Evolutionary conservation across 2,797 vertebrate species (phyloP).

Genomic region (Sebastes wilsoni): DNA sequence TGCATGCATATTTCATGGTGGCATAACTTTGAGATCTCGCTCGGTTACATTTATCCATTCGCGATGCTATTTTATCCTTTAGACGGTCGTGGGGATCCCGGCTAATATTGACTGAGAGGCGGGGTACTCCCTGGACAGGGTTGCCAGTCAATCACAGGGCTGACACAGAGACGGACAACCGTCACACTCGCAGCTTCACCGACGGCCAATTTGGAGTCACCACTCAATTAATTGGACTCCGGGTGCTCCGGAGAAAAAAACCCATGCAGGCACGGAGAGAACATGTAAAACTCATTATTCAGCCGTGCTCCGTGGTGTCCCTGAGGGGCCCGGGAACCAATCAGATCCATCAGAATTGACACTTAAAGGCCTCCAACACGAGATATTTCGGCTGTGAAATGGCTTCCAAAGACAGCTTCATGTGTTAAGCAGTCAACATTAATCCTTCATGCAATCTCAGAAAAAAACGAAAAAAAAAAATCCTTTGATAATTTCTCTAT

Average conservation of each 20-base stretch:
- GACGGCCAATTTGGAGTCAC: not conserved
- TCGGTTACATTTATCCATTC: slow-evolving; percentile 46
- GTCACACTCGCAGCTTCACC: not conserved
- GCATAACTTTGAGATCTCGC: slow-evolving; percentile 45
- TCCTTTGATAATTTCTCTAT: not conserved
- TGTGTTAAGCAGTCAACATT: not conserved
- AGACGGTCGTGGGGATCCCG: not conserved
- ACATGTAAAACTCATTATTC: slow-evolving; percentile 49
- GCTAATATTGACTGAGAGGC: not conserved
- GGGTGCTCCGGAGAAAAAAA: not conserved
- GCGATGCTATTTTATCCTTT: not conserved
- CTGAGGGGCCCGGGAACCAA: slow-evolving; percentile 2
- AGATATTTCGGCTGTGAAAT: not conserved
- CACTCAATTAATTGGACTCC: not conserved
- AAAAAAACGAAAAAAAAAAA: not conserved
- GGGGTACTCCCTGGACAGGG: not conserved
- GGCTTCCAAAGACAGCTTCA: not conserved
- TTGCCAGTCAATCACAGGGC: not conserved
- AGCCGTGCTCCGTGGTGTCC: slow-evolving; percentile 14
- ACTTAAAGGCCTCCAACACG: slow-evolving; percentile 15
- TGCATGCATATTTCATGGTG: slow-evolving; percentile 57
- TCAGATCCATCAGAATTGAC: slow-evolving; percentile 35
- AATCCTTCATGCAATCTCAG: not conserved
- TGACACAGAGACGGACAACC: not conserved
- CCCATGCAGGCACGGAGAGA: not conserved